phyloP scores from a whole-genome alignment of 1,140 invertebrate genomes.

The Aphelenchoides fujianensis region DNA sequence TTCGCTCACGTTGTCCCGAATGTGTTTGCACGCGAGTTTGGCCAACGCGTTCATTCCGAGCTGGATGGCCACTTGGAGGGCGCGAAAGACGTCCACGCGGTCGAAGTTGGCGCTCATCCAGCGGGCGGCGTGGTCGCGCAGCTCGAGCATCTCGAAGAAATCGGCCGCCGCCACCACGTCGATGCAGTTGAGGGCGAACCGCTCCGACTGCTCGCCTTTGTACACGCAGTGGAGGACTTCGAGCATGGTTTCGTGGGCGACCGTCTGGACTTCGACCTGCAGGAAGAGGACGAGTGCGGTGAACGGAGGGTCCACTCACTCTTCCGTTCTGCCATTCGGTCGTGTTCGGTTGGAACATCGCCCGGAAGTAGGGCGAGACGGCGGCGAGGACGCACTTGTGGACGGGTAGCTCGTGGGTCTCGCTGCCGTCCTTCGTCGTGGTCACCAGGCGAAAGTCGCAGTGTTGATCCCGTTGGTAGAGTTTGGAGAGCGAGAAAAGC shows the following conservation, averaged over 20 bases:
- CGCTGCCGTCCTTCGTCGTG: not conserved
- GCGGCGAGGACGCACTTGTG: conserved; percentile 6
- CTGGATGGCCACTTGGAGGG: not conserved
- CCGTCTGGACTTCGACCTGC: not conserved
- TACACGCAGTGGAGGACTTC: conserved; percentile 17
- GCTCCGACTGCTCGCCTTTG: not conserved
- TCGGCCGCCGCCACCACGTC: conserved; percentile 16
- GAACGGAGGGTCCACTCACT: too few species aligned
- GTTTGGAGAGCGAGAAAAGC: conserved; percentile 11
- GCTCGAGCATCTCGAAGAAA: conserved; percentile 14
- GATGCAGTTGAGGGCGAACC: not conserved
- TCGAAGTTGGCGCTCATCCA: conserved; percentile 3
- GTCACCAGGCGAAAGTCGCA: conserved; percentile 4
- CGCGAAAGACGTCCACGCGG: not conserved
- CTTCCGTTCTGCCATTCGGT: conserved; percentile 4
- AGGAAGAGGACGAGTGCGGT: too few species aligned
- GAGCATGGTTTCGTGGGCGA: not conserved
- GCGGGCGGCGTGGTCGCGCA: conserved; percentile 4
- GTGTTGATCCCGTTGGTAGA: conserved; percentile 6
- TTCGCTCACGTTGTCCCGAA: not conserved
- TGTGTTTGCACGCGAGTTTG: conserved; percentile 1
- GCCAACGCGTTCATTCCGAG: conserved; percentile 4
- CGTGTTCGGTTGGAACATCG: conserved; percentile 16
- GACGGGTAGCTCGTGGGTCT: conserved; percentile 15
- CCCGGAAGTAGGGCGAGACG: conserved; percentile 17